These are phyloP conservation scores for Archips xylosteana DNA, from an alignment of 2,888 invertebrate species.

Conservation along the genomic window DNA sequence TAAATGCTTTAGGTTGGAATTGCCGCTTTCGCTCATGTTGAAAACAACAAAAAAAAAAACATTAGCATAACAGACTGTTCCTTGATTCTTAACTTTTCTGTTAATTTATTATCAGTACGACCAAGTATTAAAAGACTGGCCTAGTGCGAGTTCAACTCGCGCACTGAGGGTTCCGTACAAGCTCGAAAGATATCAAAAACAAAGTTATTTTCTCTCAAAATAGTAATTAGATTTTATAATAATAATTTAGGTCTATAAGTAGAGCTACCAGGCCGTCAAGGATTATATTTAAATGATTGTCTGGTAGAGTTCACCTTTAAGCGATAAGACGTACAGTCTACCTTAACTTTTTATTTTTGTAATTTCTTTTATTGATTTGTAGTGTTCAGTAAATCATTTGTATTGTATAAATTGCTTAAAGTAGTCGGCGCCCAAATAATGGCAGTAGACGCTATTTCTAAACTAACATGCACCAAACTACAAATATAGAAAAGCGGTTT, in stretches of 20 bases:
- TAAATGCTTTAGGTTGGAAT: not conserved
- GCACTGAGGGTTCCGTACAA: too few relatives aligned
- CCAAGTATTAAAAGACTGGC: too few relatives aligned
- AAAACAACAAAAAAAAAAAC: not conserved
- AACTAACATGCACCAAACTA: conserved; percentile 12
- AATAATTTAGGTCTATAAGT: not conserved
- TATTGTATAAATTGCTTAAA: not conserved
- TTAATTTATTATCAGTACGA: not conserved
- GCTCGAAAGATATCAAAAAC: too few relatives aligned
- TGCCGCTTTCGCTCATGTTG: not conserved
- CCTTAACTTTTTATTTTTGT: too few relatives aligned
- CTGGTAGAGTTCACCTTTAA: too few relatives aligned
- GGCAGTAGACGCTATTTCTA: conserved; percentile 28
- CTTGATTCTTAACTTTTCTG: not conserved
- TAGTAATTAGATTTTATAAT: too few relatives aligned
- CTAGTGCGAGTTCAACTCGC: too few relatives aligned
- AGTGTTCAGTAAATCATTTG: too few relatives aligned
- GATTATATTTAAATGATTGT: not conserved
- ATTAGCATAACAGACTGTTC: too few relatives aligned
- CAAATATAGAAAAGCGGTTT: conserved; percentile 3
- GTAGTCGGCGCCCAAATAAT: conserved; percentile 2
- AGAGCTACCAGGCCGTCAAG: not conserved
- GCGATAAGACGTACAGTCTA: too few relatives aligned
- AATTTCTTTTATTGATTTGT: too few relatives aligned
- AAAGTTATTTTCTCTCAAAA: too few relatives aligned